These are phyloP conservation scores for Lasiurus cinereus DNA, from an alignment of 2,113 vertebrate genomes.

Conservation along the genomic window DNA sequence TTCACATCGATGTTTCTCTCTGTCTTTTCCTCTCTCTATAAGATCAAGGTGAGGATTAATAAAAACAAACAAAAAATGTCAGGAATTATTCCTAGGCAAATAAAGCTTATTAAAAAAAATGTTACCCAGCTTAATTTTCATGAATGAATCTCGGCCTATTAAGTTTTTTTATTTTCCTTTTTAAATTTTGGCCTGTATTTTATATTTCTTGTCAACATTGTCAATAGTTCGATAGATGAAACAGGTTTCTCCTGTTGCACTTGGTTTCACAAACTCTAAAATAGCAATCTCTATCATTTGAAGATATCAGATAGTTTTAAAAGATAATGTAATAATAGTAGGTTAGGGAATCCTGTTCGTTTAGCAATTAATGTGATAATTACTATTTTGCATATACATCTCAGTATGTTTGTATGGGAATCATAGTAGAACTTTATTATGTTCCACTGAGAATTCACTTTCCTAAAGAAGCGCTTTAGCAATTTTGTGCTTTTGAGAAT, in stretches of 20 bases:
- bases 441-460: not conserved
- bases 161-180: not conserved
- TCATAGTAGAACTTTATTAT: conserved; percentile 29
- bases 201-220: conserved; percentile 50
- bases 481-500: conserved; percentile 49
- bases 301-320: conserved; percentile 47
- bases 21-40: no score
- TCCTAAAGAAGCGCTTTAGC: not conserved
- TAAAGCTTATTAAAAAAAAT: not conserved
- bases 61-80: no score
- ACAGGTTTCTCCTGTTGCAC: conserved; percentile 54
- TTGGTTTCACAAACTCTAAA: conserved; percentile 60
- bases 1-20: no score
- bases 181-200: conserved; percentile 27
- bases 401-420: conserved; percentile 20
- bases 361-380: conserved; percentile 21
- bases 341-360: conserved; percentile 54
- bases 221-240: conserved; percentile 46
- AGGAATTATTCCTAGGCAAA: no score
- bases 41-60: no score
- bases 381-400: conserved; percentile 40
- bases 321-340: conserved; percentile 23
- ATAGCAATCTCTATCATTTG: conserved; percentile 50
- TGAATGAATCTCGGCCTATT: conserved; percentile 1
- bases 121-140: conserved; percentile 50